Evolutionary conservation across 2,113 vertebrate genomes (phyloP).

Genomic region (Nesogale talazaci): DNA sequence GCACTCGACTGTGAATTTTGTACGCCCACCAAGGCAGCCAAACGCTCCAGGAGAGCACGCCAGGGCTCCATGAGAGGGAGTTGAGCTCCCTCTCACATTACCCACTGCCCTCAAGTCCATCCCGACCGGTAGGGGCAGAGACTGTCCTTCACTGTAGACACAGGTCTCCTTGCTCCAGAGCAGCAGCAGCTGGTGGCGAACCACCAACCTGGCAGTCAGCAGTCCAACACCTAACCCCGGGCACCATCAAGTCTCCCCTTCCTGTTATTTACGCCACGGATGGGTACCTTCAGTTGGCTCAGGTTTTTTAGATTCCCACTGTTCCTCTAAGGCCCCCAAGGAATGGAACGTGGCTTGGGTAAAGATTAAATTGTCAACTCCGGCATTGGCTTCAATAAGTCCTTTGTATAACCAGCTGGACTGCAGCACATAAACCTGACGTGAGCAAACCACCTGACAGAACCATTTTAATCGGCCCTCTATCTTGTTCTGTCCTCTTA

Average conservation of each 20-base stretch:
- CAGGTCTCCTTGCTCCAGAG: no score
- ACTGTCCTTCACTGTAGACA: no score
- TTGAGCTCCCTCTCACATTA: conserved; percentile 4
- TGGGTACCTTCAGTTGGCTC: not conserved
- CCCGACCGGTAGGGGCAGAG: no score
- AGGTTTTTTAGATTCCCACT: conserved; percentile 21
- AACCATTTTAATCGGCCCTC: conserved; percentile 50
- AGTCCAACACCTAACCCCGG: no score
- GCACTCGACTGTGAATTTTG: conserved; percentile 35
- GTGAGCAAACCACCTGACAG: conserved; percentile 63
- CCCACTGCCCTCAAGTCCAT: no score
- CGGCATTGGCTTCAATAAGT: not conserved
- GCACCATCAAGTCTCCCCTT: no score
- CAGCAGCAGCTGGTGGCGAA: no score
- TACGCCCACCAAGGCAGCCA: not conserved
- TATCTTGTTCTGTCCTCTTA: conserved; percentile 48
- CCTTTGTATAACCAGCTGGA: not conserved
- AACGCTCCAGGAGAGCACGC: conserved; percentile 26
- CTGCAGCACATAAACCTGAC: conserved; percentile 49
- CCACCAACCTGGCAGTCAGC: no score
- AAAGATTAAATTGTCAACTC: conserved; percentile 55
- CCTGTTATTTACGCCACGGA: conserved; percentile 34
- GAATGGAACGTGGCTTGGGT: conserved; percentile 11
- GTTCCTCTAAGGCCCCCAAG: not conserved
- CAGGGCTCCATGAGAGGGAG: not conserved